Conservation (phyloP, 2,797 vertebrate species). For the Scyliorhinus canicula region DNA sequence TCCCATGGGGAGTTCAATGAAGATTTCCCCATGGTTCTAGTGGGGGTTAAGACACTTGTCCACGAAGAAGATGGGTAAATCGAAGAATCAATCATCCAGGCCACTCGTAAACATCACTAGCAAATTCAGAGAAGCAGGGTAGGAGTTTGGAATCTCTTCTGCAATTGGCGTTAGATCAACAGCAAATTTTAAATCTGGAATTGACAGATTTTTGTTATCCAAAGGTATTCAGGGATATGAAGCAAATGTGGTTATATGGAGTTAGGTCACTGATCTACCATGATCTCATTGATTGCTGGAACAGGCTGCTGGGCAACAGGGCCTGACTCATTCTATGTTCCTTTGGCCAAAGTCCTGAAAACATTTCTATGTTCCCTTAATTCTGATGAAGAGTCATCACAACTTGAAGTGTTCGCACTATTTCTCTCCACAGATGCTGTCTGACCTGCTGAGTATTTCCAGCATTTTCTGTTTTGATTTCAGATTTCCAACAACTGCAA, state of each 20-base stretch:
- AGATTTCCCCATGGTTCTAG: no score
- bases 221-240: not conserved
- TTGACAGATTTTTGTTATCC: not conserved
- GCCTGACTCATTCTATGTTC: not conserved
- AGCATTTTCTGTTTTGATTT: not conserved
- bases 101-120: not conserved
- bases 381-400: not conserved
- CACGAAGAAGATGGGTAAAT: not conserved
- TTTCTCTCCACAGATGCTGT: not conserved
- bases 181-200: not conserved
- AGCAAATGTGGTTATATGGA: not conserved
- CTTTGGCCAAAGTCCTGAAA: not conserved
- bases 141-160: not conserved
- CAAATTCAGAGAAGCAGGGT: not conserved
- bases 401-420: not conserved
- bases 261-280: no score
- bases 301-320: not conserved
- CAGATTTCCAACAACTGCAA: no score
- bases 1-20: no score
- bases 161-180: not conserved
- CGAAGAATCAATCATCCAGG: no score
- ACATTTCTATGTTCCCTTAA: not conserved
- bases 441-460: not conserved
- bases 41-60: no score
- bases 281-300: not conserved